A percentile compares a stretch with the other conserved stretches of the same genome.
phyloP scores from a whole-genome alignment of 2,797 vertebrate species.

The Coregonus ussuriensis region DNA sequence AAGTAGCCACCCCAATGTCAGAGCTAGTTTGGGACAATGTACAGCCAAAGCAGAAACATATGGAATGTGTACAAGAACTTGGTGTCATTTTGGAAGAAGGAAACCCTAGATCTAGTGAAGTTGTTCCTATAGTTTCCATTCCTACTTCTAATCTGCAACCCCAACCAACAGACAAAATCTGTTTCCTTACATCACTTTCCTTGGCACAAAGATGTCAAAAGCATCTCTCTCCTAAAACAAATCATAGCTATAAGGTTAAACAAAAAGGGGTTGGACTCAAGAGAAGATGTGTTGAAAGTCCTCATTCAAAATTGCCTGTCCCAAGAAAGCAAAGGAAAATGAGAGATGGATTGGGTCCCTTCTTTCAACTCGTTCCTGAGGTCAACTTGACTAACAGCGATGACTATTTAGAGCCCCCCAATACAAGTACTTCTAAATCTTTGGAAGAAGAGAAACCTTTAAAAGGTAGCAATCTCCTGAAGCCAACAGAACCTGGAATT shows the following conservation, averaged over 20 bases:
- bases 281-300: neutral
- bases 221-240: neutral
- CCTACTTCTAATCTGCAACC: neutral
- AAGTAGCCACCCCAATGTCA: neutral
- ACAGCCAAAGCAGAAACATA: slow-evolving; percentile 4
- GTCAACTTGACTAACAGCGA: neutral
- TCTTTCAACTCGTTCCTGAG: neutral
- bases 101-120: neutral
- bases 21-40: slow-evolving; percentile 1
- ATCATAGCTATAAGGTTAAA: neutral
- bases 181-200: slow-evolving; percentile 5
- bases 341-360: neutral
- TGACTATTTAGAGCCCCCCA: neutral
- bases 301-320: neutral
- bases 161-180: neutral
- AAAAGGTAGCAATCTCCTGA: neutral
- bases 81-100: neutral
- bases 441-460: neutral
- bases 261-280: slow-evolving; percentile 8
- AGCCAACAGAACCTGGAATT: neutral
- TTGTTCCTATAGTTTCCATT: rapidly evolving
- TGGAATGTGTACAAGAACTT: slow-evolving; percentile 5
- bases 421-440: neutral
- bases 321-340: slow-evolving; percentile 21
- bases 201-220: neutral